Evolutionary conservation across 2,113 vertebrate genomes (phyloP), one percentile per base, ranked within the genome.

Genomic region (Xyliphius kryptos): DNA sequence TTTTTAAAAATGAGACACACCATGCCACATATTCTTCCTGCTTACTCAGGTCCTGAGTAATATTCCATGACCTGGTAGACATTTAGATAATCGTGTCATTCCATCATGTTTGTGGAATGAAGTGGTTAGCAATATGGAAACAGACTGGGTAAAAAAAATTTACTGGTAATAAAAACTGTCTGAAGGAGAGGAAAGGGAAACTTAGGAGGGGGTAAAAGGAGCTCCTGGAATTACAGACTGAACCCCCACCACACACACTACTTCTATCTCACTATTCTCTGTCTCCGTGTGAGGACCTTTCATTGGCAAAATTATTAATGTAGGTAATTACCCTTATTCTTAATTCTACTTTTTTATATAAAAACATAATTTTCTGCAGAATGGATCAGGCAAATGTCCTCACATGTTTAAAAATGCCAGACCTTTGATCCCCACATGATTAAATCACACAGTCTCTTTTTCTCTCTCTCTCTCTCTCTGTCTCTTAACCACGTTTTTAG

Each of bases 101-200:
- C 85, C 85, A 85, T 89, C 86, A 87, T 86, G 83, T 85, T 87
- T 83, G 79, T 83, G 83, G 84, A 88, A 89, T 87, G 82, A 57
- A 70, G 85, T 76, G 85, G 83, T 82, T 79, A 67, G 75, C 68
- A 83, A 83, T 86, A 87, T 87, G 84, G 86, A 87, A 87, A 88
- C 80, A 80, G 75, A 84, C 72, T 15, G 58, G 68, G 73, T 78
- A n/a, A n/a, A 69, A 82, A 68, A 75, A 86, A 86, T 78, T 74
- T 78, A 78, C 79, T 75, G 80, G 80, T 85, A 83, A 79, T 76
- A 82, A 83, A 83, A 81, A 81, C 68, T 13, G 76, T 86, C 83
- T 83, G 76, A 76, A 74, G 76, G 74, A 51, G 70, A 80, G 73
- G 75, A 79, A 80, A 65, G 53, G 75, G 66, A 71, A 85, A 79